Conservation (phyloP, 2,797 vertebrate genomes). For the Pteronotus mesoamericanus region DNA sequence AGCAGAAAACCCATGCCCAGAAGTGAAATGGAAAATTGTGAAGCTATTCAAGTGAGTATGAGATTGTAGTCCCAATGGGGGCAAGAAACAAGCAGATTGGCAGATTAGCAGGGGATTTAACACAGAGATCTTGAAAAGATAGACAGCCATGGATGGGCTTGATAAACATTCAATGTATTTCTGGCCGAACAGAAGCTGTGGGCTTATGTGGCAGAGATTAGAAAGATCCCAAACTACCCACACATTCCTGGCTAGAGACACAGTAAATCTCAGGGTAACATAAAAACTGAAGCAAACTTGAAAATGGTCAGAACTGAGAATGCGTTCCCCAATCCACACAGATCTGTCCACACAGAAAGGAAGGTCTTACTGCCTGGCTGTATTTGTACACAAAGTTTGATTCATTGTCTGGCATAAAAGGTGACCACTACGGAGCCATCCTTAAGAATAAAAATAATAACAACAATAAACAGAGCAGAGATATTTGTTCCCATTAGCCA, state of each 20-base stretch:
- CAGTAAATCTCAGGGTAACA: not conserved
- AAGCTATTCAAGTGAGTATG: not conserved
- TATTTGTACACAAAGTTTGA: not conserved
- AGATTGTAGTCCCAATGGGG: not conserved
- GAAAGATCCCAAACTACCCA: not conserved
- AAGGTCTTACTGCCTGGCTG: not conserved
- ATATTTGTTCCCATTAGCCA: not conserved
- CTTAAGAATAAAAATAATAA: not conserved
- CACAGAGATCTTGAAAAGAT: not conserved
- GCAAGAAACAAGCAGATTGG: not conserved
- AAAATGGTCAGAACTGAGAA: not conserved
- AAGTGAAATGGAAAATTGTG: not conserved
- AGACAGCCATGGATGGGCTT: not conserved
- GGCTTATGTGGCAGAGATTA: not conserved
- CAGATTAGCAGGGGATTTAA: not conserved
- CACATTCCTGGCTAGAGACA: not conserved
- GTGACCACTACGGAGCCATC: not conserved
- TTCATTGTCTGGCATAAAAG: not conserved
- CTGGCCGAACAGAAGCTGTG: not conserved
- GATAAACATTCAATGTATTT: not conserved
- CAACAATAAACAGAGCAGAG: not conserved
- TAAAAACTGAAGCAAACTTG: not conserved
- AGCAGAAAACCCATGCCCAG: not conserved
- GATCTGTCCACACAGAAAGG: not conserved
- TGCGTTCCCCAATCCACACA: not conserved